Conservation (phyloP, 2,113 vertebrate species). For the Sialia sialis region DNA sequence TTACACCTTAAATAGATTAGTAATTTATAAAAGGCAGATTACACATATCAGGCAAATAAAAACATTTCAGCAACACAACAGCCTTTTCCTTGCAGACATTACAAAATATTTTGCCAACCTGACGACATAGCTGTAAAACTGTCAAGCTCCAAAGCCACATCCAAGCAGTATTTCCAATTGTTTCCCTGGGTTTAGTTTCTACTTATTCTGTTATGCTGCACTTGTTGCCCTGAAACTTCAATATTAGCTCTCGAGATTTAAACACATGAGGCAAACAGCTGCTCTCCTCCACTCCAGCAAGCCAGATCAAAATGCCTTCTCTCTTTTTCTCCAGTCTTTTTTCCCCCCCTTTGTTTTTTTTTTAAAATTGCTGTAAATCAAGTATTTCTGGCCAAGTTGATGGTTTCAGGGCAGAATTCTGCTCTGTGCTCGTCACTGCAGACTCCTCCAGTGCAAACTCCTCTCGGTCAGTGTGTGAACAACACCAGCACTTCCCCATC, state of each 20-base stretch:
- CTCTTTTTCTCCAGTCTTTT: not conserved
- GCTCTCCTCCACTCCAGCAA: not conserved
- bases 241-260: slow-evolving; percentile 55
- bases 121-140: not conserved
- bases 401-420: not conserved
- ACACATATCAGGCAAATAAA: slow-evolving; percentile 5
- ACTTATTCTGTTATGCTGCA: slow-evolving; percentile 6
- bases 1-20: slow-evolving; percentile 54
- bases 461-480: not conserved
- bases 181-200: slow-evolving; percentile 34
- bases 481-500: not conserved
- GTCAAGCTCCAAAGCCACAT: not conserved
- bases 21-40: slow-evolving; percentile 46
- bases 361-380: not conserved
- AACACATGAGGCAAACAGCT: slow-evolving; percentile 64
- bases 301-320: slow-evolving; percentile 26
- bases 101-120: not conserved
- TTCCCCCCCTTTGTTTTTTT: not conserved
- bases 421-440: not conserved
- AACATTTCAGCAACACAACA: not conserved
- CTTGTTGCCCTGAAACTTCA: slow-evolving; percentile 60
- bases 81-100: not conserved
- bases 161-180: not conserved
- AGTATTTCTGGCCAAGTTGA: slow-evolving; percentile 6
- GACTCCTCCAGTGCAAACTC: not conserved